Conservation (phyloP, 2,888 invertebrate species). For the Drosophila anomalipes region DNA sequence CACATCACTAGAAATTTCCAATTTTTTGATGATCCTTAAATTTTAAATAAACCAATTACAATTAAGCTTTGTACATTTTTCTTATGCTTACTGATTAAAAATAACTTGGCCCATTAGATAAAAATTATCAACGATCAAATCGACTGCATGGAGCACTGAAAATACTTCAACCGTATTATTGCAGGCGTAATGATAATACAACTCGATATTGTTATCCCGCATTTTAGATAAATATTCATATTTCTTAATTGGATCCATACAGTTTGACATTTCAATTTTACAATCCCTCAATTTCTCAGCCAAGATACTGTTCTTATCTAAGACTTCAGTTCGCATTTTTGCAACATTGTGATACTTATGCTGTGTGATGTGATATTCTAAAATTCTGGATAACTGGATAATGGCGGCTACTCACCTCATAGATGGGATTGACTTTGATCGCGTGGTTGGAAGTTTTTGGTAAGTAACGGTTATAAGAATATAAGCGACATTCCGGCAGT, state of each 20-base stretch:
- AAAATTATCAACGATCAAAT: constrained; percentile 6
- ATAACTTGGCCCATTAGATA: not conserved
- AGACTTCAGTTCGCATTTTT: not conserved
- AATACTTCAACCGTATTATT: constrained; percentile 23
- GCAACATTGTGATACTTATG: not conserved
- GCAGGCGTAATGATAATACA: constrained; percentile 37
- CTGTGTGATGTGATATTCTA: not conserved
- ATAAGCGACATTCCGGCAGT: not conserved
- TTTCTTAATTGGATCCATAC: constrained; percentile 15
- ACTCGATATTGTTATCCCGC: constrained; percentile 9
- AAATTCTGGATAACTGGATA: not conserved
- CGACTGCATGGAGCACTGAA: constrained; percentile 14
- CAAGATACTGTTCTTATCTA: not conserved
- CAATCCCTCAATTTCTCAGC: constrained; percentile 8
- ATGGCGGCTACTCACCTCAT: not conserved
- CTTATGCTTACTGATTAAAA: constrained; percentile 14
- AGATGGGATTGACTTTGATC: not conserved
- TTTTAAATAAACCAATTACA: not conserved
- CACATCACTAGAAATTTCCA: not conserved
- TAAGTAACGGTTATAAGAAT: not conserved
- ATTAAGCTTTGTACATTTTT: not conserved
- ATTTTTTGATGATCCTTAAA: not conserved
- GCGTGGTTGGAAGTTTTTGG: constrained; percentile 3
- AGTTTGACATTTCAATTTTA: constrained; percentile 1
- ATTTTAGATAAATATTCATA: constrained; percentile 34